Conservation (phyloP, 2,888 invertebrate species). For the Frankliniella intonsa region DNA sequence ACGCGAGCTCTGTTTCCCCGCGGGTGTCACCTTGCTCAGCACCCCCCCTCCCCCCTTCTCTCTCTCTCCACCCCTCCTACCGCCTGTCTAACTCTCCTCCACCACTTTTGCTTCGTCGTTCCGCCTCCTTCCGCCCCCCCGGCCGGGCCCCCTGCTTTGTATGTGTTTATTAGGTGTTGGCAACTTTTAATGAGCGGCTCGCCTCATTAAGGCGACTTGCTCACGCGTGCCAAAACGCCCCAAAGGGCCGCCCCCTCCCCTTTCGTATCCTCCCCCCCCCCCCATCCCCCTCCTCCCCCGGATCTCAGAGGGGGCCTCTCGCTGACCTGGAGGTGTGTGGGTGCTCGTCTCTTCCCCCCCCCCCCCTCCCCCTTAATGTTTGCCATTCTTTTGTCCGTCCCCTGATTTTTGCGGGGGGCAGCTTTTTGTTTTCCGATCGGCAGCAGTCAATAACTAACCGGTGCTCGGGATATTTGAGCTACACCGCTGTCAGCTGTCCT, state of each 20-base stretch:
- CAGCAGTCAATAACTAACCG: no score
- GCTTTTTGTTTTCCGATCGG: no score
- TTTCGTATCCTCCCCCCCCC: not conserved
- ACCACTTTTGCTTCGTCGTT: not conserved
- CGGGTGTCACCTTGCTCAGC: not conserved
- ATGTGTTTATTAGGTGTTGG: constrained; percentile 26
- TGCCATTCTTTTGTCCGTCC: no score
- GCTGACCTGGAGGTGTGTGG: not conserved
- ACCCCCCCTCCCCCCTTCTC: not conserved
- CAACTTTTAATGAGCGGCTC: constrained; percentile 24
- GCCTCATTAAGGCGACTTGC: constrained; percentile 22
- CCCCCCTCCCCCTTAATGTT: not conserved
- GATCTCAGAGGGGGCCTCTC: not conserved
- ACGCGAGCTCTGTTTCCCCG: no score
- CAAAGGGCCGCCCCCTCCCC: not conserved
- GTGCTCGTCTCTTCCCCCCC: not conserved
- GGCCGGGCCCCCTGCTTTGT: not conserved
- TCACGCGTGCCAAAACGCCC: constrained; percentile 23
- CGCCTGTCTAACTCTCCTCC: not conserved
- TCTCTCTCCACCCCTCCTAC: not conserved
- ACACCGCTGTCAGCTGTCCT: not conserved
- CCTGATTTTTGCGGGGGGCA: not conserved
- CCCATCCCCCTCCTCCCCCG: not conserved
- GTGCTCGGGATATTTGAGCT: not conserved
- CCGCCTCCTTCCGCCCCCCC: not conserved